Evolutionary conservation across 2,113 vertebrate genomes (phyloP), one percentile per base, ranked within the genome.

Genomic region (Pomatostomus ruficeps): DNA sequence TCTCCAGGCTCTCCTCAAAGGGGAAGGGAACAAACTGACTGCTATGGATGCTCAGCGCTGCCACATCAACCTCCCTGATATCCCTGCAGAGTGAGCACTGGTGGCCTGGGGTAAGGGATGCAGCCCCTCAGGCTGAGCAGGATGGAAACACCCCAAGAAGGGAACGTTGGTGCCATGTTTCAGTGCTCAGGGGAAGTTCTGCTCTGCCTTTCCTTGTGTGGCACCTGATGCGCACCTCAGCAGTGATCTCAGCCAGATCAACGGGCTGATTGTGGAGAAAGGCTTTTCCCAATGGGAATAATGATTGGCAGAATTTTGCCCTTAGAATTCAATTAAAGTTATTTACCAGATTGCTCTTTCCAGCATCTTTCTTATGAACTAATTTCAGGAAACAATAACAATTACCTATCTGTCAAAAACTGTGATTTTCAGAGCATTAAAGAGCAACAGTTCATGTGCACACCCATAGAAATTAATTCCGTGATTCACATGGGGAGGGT

Each of bases 241-340:
- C 51, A 55, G 33, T 35, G 75, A 92, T 82, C 76, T 84, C 91
- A 65, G 40, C 18, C 58, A 94, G 82, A 88, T 90, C 75, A 43
- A 80, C 91, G 86, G 51, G 86, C 55, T 86, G 79, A 78, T 65
- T 94, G 72, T 28, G 84, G 35, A 84, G 59, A 67, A 82, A 76
- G 72, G 31, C 57, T n/a, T 67, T 86, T 59, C 72, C 80, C 72
- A 63, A 40, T 67, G 75, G 87, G 68, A 94, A 21, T 85, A 90
- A 88, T 88, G 93, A 95, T 71, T 96, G 93, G 33, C 93, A 95
- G 94, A 85, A 80, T 93, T 88, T 93, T 84, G 92, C 88, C 85
- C 57, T 93, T 81, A 84, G 88, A 95, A 88, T 96, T 91, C 88
- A 96, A 75, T 95, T 94, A 77, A 90, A 94, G 55, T 94, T 96